These are phyloP conservation scores for Egretta garzetta DNA, from an alignment of 2,113 vertebrate species.

Conservation along the genomic window DNA sequence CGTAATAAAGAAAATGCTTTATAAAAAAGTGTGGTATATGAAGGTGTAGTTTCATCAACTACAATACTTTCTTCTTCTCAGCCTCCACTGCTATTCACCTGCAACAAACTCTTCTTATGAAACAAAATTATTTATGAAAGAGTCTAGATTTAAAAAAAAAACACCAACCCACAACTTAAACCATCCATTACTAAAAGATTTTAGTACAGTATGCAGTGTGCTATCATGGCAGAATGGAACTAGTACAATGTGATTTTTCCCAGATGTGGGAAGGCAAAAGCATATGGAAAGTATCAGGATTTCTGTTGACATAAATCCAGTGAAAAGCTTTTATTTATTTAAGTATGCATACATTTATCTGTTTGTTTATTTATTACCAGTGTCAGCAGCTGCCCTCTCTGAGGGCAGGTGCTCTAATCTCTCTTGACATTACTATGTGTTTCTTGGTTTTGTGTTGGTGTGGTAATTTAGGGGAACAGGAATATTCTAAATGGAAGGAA, in stretches of 20 bases:
- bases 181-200: background rate
- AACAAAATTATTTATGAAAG: background rate
- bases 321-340: constrained; percentile 41
- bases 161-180: background rate
- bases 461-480: background rate
- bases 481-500: constrained; percentile 1
- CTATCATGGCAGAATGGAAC: background rate
- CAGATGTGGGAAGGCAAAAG: constrained; percentile 36
- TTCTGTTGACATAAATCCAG: constrained; percentile 1
- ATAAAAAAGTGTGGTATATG: background rate
- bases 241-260: constrained; percentile 5
- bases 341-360: background rate
- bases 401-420: background rate
- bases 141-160: background rate
- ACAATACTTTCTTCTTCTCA: background rate
- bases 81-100: background rate
- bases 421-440: background rate
- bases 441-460: background rate
- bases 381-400: background rate
- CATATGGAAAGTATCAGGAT: constrained; percentile 30
- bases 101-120: background rate
- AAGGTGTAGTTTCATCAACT: background rate
- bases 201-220: background rate
- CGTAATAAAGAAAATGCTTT: background rate
- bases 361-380: background rate